Conservation (phyloP, 2,888 invertebrate species). For the Nephrotoma guestfalica region DNA sequence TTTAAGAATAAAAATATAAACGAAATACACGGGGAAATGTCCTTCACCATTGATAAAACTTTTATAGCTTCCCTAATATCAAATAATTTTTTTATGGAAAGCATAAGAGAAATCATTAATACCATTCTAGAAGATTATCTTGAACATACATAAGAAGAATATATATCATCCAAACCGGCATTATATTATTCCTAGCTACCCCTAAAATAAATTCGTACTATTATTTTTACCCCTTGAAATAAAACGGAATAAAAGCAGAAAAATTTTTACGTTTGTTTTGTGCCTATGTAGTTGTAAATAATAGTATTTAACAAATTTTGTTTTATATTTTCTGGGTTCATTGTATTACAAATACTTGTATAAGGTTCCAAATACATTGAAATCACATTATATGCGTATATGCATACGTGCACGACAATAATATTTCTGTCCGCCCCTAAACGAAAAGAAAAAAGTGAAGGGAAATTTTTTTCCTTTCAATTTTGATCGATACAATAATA, state of each 20-base stretch:
- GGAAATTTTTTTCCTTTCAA: neutral
- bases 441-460: neutral
- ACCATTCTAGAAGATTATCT: neutral
- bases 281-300: neutral
- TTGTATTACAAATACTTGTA: neutral
- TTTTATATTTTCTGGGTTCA: neutral
- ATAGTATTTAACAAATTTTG: neutral
- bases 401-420: neutral
- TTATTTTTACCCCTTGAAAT: neutral
- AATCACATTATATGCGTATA: neutral
- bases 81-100: neutral
- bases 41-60: neutral
- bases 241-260: neutral
- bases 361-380: neutral
- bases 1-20: neutral
- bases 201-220: neutral
- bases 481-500: conserved; percentile 1
- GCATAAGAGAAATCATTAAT: neutral
- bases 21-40: neutral
- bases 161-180: neutral
- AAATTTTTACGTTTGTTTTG: neutral
- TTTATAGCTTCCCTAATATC: neutral
- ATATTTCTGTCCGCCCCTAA: neutral
- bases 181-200: neutral
- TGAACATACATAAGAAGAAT: neutral